Conservation (phyloP, 2,888 invertebrate genomes). For the Tenthredo amoena region DNA sequence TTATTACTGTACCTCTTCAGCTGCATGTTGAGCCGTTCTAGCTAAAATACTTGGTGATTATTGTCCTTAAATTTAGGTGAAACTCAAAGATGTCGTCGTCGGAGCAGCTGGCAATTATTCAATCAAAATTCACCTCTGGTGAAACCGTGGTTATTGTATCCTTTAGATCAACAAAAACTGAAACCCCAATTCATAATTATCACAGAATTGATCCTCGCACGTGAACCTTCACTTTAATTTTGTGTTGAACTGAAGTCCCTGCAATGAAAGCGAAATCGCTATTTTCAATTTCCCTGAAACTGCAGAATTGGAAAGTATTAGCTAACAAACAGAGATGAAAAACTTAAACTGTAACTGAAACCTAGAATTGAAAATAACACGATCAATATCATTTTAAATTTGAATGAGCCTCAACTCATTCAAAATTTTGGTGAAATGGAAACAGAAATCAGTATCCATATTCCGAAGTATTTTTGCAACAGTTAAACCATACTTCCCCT, state of each 20-base stretch:
- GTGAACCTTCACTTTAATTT: background rate
- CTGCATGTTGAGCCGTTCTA: background rate
- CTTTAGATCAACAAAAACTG: slow-evolving; percentile 69
- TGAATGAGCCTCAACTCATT: no score
- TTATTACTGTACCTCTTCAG: background rate
- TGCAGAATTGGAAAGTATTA: background rate
- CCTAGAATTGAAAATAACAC: background rate
- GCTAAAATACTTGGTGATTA: background rate
- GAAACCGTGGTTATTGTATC: slow-evolving; percentile 82
- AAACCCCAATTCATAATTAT: background rate
- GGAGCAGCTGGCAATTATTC: slow-evolving; percentile 78
- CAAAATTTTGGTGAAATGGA: no score
- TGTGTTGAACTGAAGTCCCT: no score
- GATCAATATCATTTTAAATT: no score
- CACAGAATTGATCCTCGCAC: background rate
- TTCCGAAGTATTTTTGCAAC: no score
- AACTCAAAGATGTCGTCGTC: slow-evolving; percentile 67
- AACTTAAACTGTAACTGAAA: no score
- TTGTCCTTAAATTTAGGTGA: background rate
- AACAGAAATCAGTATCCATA: no score
- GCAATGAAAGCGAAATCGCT: background rate
- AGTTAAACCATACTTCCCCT: no score
- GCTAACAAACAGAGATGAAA: no score
- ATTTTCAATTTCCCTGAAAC: background rate
- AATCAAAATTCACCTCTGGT: slow-evolving; percentile 81